Evolutionary conservation across 2,113 vertebrate genomes (phyloP), one percentile per base, ranked within the genome.

Genomic region (Lethenteron reissneri): DNA sequence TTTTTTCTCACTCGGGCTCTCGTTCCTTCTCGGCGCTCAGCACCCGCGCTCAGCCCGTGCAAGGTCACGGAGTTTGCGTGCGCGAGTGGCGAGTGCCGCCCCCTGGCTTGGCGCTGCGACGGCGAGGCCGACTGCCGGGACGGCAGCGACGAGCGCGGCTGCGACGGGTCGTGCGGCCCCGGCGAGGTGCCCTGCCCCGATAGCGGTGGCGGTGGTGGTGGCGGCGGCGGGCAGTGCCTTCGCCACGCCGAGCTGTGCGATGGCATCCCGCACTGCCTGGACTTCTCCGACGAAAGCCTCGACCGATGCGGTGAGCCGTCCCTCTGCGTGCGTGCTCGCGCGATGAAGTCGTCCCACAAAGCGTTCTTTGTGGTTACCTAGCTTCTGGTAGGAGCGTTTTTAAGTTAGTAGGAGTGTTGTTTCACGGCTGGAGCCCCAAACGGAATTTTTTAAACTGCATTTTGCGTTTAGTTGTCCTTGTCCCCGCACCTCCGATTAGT

Each of bases 81-180:
- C 57, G 57, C 73, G n/a, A 81, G 81, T 0, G 81, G 83, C 1
- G 84, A 84, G 73, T 90, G 90, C 71, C 75, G 80, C 5, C 88
- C 88, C 0, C 78, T 78, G 71, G 85, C 83, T 4, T 92, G 91
- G 91, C 81, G 75, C 9, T 95, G 89, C 8, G 88, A 94, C 1
- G 75, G 80, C 0, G 87, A 96, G 75, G 85, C 85, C 0, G 88
- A 96, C 79, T 90, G 88, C 74, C 11, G 72, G 3, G 86, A 90
- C 0, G 83, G 80, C 8, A 85, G 83, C 2, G 89, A 94, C 3
- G 88, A 96, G 76, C 72, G 73, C 4, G 75, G 74, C 17, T 80
- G 73, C 25, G 17, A 76, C 0, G 72, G 76, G 9, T 58, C 57
- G 4, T 95, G 89, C 2, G 80, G 81, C 73, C 11, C 17, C 56